Conservation (phyloP, 2,797 vertebrate genomes). For the Melanotaenia maccullochi region DNA sequence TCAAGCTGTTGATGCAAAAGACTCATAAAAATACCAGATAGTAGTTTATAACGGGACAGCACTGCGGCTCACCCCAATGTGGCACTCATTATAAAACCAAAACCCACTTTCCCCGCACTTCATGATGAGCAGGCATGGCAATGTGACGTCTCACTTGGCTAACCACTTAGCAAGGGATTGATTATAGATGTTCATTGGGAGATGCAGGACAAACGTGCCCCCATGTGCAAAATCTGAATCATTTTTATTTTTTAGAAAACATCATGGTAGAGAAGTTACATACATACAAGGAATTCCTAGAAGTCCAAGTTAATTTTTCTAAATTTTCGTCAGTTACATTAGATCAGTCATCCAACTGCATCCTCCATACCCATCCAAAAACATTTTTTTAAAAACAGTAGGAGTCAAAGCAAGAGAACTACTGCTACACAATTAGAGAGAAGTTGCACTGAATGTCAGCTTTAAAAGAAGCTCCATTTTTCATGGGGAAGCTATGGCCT, state of each 20-base stretch:
- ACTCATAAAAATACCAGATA: constrained; percentile 44
- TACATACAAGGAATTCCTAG: constrained; percentile 60
- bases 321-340: constrained; percentile 45
- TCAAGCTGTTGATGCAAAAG: constrained; percentile 51
- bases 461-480: not conserved
- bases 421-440: not conserved
- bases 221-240: constrained; percentile 34
- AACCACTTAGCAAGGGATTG: constrained; percentile 32
- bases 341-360: constrained; percentile 24
- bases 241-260: constrained; percentile 36
- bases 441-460: not conserved
- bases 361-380: not conserved
- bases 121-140: constrained; percentile 56
- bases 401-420: not conserved
- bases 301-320: constrained; percentile 29
- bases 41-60: constrained; percentile 63
- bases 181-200: constrained; percentile 41
- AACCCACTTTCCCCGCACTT: constrained; percentile 42
- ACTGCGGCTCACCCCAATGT: constrained; percentile 61
- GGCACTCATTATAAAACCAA: constrained; percentile 57
- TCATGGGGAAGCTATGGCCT: no score
- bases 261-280: constrained; percentile 5
- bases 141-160: constrained; percentile 63
- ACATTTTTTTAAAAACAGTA: not conserved
- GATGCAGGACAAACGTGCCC: constrained; percentile 26